Evolutionary conservation across 1,140 invertebrate genomes (phyloP).

Genomic region (Leptestheria dahalacensis): DNA sequence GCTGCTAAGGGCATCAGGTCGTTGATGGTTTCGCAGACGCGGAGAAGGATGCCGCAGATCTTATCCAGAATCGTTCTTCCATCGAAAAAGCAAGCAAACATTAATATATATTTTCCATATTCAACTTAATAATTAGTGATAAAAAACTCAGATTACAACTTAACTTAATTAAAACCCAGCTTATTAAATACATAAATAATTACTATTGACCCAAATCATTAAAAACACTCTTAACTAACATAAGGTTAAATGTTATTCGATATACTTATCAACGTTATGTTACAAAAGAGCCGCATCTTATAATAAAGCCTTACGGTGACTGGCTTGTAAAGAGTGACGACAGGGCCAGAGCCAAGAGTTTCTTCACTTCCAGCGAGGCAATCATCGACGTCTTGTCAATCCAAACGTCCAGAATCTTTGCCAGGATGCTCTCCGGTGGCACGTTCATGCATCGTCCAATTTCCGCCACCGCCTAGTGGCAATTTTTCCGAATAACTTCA

Average conservation of each 20-base stretch:
- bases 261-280: too few species aligned
- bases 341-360: slow-evolving; percentile 64
- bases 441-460: slow-evolving; percentile 25
- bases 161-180: too few species aligned
- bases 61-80: slow-evolving; percentile 46
- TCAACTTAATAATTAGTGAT: not conserved
- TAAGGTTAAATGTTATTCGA: too few species aligned
- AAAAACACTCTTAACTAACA: too few species aligned
- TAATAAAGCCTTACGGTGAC: slow-evolving; percentile 24
- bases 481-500: not conserved
- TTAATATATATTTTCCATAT: not conserved
- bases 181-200: too few species aligned
- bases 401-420: slow-evolving; percentile 56
- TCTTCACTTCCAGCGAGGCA: slow-evolving; percentile 58
- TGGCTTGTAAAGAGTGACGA: slow-evolving; percentile 43
- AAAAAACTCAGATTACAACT: slow-evolving; percentile 2
- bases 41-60: slow-evolving; percentile 56
- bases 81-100: slow-evolving; percentile 20
- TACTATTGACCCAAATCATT: too few species aligned
- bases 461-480: slow-evolving; percentile 31
- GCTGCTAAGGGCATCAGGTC: slow-evolving; percentile 61
- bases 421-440: slow-evolving; percentile 38
- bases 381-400: slow-evolving; percentile 61
- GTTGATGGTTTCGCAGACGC: slow-evolving; percentile 67
- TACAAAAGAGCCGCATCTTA: too few species aligned